Evolutionary conservation across 2,113 vertebrate species (phyloP).

Genomic region (Nothocercus nigrocapillus): DNA sequence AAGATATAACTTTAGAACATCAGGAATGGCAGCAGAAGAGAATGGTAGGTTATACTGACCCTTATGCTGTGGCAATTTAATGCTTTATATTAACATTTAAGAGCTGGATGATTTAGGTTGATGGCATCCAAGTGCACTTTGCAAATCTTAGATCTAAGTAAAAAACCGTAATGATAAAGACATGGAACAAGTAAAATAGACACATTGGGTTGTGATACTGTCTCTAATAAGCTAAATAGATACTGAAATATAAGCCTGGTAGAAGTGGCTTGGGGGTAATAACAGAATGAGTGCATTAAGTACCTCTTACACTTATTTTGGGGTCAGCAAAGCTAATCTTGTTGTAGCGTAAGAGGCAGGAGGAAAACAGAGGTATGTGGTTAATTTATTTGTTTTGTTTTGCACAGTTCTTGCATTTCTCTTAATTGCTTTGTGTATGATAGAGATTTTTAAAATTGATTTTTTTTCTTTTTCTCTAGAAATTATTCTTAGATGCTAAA

Average conservation of each 20-base stretch:
- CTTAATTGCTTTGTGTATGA: background rate
- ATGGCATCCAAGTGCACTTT: background rate
- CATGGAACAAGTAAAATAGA: background rate
- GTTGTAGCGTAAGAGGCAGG: background rate
- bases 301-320: background rate
- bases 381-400: background rate
- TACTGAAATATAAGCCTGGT: background rate
- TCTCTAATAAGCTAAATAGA: background rate
- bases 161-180: background rate
- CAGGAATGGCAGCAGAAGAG: constrained; percentile 84
- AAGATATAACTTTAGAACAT: constrained; percentile 80
- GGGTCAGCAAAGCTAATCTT: background rate
- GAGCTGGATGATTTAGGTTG: background rate
- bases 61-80: background rate
- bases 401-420: background rate
- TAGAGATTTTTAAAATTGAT: background rate
- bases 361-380: background rate
- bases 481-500: constrained; percentile 48
- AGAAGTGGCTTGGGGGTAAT: background rate
- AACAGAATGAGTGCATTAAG: background rate
- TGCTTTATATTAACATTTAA: background rate
- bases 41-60: constrained; percentile 66
- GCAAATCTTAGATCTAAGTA: background rate
- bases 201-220: background rate
- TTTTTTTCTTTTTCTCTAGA: constrained; percentile 42